Conservation (phyloP, 2,113 vertebrate genomes). For the Tupaia chinensis region DNA sequence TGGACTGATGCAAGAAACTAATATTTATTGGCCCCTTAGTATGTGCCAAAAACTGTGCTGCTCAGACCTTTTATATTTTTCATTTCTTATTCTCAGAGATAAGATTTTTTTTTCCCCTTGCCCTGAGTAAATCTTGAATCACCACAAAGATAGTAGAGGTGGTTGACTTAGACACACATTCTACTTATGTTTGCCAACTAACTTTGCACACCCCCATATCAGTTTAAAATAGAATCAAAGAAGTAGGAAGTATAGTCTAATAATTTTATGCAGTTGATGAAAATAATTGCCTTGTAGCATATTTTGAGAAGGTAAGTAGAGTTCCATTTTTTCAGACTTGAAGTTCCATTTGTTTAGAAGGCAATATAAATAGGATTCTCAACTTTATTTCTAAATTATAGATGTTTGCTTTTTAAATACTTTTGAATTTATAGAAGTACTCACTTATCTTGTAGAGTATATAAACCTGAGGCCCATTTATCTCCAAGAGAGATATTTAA, state of each 20-base stretch:
- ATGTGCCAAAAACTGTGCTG: background rate
- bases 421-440: background rate
- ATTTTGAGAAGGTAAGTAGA: background rate
- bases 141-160: background rate
- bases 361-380: background rate
- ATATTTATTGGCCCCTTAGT: background rate
- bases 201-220: background rate
- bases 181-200: background rate
- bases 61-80: background rate
- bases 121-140: background rate
- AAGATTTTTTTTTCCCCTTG: background rate
- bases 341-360: conserved; percentile 5
- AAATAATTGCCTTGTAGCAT: background rate
- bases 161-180: background rate
- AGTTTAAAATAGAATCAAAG: background rate
- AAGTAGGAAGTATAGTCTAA: background rate
- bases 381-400: background rate
- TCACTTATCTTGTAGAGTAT: background rate
- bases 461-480: background rate
- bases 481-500: background rate
- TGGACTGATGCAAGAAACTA: background rate
- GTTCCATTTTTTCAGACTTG: background rate
- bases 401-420: background rate
- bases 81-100: background rate
- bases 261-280: background rate